Conservation (phyloP, 2,113 vertebrate genomes). For the Dryoscopus gambensis region DNA sequence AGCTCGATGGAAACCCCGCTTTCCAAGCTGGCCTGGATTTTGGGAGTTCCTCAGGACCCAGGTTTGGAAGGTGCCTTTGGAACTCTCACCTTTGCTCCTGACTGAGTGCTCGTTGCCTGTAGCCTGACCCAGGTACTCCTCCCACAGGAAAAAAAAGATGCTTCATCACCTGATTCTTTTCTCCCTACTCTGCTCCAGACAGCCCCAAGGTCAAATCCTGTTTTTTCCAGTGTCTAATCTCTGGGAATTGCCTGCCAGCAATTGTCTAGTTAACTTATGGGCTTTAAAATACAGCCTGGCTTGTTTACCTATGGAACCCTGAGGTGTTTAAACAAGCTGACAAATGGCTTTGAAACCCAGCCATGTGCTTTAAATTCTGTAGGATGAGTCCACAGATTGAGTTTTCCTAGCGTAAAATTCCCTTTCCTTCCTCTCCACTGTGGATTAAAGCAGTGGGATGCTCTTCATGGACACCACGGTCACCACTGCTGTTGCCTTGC, state of each 20-base stretch:
- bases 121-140: neutral
- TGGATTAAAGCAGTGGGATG: neutral
- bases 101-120: rapidly evolving
- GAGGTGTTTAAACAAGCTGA: constrained; percentile 22
- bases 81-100: neutral
- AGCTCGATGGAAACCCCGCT: neutral
- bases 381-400: neutral
- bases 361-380: neutral
- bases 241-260: neutral
- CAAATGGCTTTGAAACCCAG: constrained; percentile 8
- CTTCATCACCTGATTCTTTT: neutral
- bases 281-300: neutral
- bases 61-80: neutral
- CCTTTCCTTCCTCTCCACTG: neutral
- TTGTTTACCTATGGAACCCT: neutral
- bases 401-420: neutral
- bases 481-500: neutral
- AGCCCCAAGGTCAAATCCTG: neutral
- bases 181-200: neutral
- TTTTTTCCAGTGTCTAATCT: neutral
- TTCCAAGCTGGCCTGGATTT: neutral
- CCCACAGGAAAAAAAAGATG: neutral
- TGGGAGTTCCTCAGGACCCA: neutral
- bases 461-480: neutral
- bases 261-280: neutral